Conservation (phyloP, 92 coral and sea anemone species). For the Parazoanthus atlanticus region DNA sequence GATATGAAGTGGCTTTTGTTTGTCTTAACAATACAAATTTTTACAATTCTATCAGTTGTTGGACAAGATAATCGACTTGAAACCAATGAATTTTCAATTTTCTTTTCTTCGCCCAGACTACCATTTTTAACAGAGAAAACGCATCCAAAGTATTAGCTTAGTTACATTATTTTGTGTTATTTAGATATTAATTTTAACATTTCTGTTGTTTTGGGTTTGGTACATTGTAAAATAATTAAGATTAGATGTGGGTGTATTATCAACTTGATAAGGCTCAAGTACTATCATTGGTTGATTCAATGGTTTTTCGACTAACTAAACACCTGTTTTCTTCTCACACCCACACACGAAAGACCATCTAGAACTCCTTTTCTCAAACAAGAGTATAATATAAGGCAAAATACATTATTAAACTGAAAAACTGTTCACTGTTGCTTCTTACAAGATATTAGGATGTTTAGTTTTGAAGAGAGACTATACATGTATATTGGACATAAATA, state of each 20-base stretch:
- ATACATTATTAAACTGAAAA: neutral
- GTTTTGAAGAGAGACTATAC: neutral
- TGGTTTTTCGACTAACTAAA: neutral
- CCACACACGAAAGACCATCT: neutral
- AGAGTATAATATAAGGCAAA: neutral
- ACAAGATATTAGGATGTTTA: too few species aligned
- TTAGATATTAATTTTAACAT: neutral
- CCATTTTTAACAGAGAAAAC: too few species aligned
- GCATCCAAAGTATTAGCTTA: too few species aligned
- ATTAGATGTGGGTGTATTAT: neutral
- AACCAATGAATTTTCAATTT: too few species aligned
- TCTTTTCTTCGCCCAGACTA: too few species aligned
- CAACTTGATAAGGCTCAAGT: neutral
- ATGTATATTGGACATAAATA: too few species aligned
- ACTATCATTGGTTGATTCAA: neutral
- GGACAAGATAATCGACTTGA: too few species aligned
- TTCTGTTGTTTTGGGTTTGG: neutral
- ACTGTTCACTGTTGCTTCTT: neutral
- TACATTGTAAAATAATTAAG: too few species aligned
- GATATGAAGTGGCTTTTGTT: too few species aligned
- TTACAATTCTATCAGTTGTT: too few species aligned
- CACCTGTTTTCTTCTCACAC: constrained; percentile 18
- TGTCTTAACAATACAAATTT: too few species aligned
- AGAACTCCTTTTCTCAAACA: neutral
- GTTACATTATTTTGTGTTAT: too few species aligned